Conservation (phyloP, 2,797 vertebrate species). For the Halcyon leucocephala region DNA sequence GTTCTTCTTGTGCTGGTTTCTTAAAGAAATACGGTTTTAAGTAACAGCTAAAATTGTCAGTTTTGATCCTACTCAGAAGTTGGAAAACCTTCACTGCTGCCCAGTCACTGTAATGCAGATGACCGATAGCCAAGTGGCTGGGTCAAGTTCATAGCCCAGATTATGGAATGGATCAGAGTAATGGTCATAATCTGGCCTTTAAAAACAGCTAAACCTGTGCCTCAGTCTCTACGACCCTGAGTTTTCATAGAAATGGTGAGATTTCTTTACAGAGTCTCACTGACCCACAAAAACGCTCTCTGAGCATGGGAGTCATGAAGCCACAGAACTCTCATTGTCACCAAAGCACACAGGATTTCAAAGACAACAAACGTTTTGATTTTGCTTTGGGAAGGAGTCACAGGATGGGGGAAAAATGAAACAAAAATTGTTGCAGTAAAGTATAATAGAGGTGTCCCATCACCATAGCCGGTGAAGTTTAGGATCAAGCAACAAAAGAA, state of each 20-base stretch:
- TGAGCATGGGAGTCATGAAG: fast-evolving
- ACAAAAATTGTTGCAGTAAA: neutral
- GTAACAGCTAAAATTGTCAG: neutral
- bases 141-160: neutral
- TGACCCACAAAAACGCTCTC: neutral
- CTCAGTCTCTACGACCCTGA: fast-evolving
- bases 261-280: neutral
- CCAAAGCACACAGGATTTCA: neutral
- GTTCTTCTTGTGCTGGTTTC: neutral
- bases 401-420: neutral
- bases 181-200: neutral
- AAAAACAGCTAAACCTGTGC: neutral
- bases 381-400: neutral
- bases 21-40: neutral
- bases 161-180: neutral
- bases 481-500: neutral
- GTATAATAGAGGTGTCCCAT: neutral
- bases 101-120: neutral
- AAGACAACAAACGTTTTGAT: neutral
- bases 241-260: neutral
- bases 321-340: neutral
- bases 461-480: neutral
- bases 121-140: neutral
- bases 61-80: neutral
- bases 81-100: neutral